Percentiles rank a stretch among this genome's conserved stretches.
Conservation (phyloP, 2,113 vertebrate species). For the Zosterops japonicus region DNA sequence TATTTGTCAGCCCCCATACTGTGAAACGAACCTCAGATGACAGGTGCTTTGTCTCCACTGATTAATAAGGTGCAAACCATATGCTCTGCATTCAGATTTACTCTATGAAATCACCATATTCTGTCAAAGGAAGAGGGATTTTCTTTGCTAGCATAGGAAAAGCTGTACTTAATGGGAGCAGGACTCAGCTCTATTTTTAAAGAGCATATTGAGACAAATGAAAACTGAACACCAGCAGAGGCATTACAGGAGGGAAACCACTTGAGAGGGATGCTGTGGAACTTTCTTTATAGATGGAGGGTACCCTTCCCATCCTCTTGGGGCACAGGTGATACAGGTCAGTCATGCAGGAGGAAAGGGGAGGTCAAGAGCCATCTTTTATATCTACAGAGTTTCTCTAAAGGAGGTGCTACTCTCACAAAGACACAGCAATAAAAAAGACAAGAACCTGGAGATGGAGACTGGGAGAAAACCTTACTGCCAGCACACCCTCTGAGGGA, state of each 20-base stretch:
- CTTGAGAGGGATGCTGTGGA: background rate
- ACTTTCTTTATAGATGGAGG: background rate
- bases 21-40: conserved; percentile 31
- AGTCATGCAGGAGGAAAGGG: background rate
- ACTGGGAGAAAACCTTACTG: background rate
- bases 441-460: background rate
- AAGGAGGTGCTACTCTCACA: background rate
- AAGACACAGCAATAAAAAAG: background rate
- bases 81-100: background rate
- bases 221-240: background rate
- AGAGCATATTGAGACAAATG: background rate
- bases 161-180: background rate
- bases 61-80: conserved; percentile 41
- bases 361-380: background rate
- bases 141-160: background rate
- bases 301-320: background rate
- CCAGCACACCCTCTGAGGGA: background rate
- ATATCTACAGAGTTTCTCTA: background rate
- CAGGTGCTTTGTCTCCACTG: conserved; percentile 43
- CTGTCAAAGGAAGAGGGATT: conserved; percentile 14
- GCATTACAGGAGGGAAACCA: background rate
- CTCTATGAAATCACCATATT: background rate
- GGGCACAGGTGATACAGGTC: background rate
- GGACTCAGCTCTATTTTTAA: background rate
- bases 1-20: conserved; percentile 20